Percentiles rank a stretch among this genome's conserved stretches.
Evolutionary conservation across 30 jellyfish, hydroid and myxozoan genomes (phyloP).

Genomic region (Mastigias papua): DNA sequence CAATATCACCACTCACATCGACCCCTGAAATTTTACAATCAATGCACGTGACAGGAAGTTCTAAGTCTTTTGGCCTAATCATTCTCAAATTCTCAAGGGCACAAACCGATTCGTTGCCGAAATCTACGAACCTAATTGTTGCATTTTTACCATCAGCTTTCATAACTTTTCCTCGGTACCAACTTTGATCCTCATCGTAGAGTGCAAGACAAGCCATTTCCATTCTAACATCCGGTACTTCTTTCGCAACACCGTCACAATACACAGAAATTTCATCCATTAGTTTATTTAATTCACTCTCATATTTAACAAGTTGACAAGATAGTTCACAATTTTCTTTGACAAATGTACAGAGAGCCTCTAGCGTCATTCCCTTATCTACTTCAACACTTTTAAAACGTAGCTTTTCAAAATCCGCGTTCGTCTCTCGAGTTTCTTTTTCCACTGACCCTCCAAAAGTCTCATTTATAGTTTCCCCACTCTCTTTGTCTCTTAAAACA

Average conservation of each 20-base stretch:
- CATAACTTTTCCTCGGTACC: conserved; percentile 57
- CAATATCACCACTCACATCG: conserved; percentile 12
- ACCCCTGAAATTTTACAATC: conserved; percentile 44
- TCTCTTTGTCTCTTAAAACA: conserved; percentile 5
- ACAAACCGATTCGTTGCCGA: conserved; percentile 38
- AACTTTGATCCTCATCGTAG: conserved; percentile 33
- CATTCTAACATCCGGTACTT: not conserved
- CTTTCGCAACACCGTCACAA: conserved; percentile 15
- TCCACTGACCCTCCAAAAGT: conserved; percentile 1
- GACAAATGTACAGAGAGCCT: conserved; percentile 24
- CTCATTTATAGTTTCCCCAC: conserved; percentile 32
- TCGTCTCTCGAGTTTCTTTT: not conserved
- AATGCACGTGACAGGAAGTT: conserved; percentile 45
- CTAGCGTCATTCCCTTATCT: not conserved
- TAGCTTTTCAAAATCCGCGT: not conserved
- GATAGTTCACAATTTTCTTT: conserved; percentile 1
- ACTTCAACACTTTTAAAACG: conserved; percentile 3
- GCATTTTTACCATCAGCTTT: not conserved
- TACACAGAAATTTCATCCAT: conserved; percentile 16
- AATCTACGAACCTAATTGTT: conserved; percentile 53
- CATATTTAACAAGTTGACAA: conserved; percentile 18
- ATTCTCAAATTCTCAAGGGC: not conserved
- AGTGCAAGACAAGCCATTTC: conserved; percentile 50
- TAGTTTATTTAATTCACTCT: conserved; percentile 13
- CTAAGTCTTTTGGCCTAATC: conserved; percentile 9